phyloP scores from a whole-genome alignment of 1,140 invertebrate genomes.

The Drosophila takahashii region DNA sequence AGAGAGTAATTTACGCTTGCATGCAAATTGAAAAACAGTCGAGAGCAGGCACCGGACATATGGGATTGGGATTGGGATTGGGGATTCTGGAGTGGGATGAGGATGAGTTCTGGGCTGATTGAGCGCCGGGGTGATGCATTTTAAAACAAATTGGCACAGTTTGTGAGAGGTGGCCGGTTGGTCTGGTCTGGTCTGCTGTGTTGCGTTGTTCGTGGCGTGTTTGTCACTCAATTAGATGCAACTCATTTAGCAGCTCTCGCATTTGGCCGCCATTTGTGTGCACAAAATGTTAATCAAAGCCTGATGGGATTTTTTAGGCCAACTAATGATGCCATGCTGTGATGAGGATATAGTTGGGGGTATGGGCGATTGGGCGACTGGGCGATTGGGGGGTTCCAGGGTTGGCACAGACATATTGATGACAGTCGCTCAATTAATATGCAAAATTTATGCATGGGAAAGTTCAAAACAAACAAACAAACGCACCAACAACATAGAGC shows the following conservation, averaged over 20 bases:
- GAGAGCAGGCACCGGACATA: conserved; percentile 51
- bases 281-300: conserved; percentile 81
- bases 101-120: conserved; percentile 45
- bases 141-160: conserved; percentile 83
- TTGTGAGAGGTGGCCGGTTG: conserved; percentile 54
- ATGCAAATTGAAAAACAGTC: conserved; percentile 82
- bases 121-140: conserved; percentile 71
- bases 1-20: conserved; percentile 72
- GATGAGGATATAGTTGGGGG: neutral
- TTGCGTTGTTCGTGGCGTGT: conserved; percentile 40
- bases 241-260: conserved; percentile 67
- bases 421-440: conserved; percentile 77
- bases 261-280: conserved; percentile 66
- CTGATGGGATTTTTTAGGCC: conserved; percentile 76
- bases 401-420: conserved; percentile 49
- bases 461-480: conserved; percentile 76
- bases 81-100: neutral
- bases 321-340: conserved; percentile 55
- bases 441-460: conserved; percentile 83
- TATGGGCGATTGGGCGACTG: neutral
- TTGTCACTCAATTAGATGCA: conserved; percentile 81
- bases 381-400: neutral
- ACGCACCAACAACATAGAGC: conserved; percentile 42
- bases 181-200: neutral
- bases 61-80: neutral